Base-by-base conservation (phyloP, 2,797 vertebrate species). In the Phalanger gymnotis region DNA sequence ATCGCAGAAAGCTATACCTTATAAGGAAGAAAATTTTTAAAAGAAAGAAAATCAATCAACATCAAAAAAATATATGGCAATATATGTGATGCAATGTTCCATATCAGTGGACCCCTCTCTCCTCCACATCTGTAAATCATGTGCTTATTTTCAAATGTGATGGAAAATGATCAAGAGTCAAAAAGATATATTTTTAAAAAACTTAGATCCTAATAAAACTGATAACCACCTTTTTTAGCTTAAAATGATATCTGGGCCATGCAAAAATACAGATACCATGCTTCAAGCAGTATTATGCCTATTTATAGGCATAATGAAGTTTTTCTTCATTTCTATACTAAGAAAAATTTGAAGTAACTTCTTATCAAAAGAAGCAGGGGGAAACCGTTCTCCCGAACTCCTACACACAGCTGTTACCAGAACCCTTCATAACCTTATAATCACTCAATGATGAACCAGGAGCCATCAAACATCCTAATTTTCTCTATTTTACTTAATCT, bases 381-480 rank as follows among this genome's bases (percentile, higher is more conserved):
- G 87, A 16, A 94, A 91, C 54, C 66, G 53, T 73, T 54, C 58
- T 96, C 58, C 95, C 92, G 93, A 92, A 96, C 0, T 0, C 94
- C 93, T 96, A 92, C 96, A 93, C 58, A 66, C 66, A 96, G 92
- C 51, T 97, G 87, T 96, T 94, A 90, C 25, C 58, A 91, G 94
- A 95, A 97, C 54, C 66, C 73, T 55, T 53, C 57, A n/a, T 54
- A 89, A 91, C 11, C n/a, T 91, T 95, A 56, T 11, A 51, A 89
- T 54, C 87, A 94, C 10, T 34, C 30, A 56, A 93, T 31, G 89
- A 91, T 92, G 53, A 34, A 91, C 93, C 95, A 95, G 94, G 34
- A 94, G 54, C 40, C 52, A 81, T 61, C 25, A 93, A 56, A 92
- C 81, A 92, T 53, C 19, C 73, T 52, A 19, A 47, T 94, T 94